These are phyloP conservation scores for Operophtera brumata DNA, from an alignment of 2,888 invertebrate species.

Conservation along the genomic window DNA sequence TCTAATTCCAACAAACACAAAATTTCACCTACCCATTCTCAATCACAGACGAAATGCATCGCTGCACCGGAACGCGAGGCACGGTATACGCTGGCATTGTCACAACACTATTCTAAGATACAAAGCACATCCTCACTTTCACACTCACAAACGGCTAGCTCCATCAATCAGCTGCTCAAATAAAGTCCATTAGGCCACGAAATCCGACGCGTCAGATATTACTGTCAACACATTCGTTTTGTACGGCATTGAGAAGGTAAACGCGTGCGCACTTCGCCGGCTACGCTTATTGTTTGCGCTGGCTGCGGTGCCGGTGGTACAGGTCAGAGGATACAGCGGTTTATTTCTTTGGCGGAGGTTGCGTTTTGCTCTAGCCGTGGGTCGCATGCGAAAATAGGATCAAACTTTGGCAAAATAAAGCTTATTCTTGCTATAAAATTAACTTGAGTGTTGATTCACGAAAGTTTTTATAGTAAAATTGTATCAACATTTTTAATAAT, in stretches of 20 bases:
- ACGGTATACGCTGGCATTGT: conserved; percentile 24
- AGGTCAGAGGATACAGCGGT: conserved; percentile 18
- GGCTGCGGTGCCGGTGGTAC: conserved; percentile 20
- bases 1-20: too few relatives aligned
- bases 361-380: neutral
- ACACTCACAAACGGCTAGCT: neutral
- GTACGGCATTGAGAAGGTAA: conserved; percentile 26
- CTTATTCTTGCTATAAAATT: too few relatives aligned
- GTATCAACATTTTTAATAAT: too few relatives aligned
- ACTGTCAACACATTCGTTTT: conserved; percentile 41
- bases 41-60: conserved; percentile 17
- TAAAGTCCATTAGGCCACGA: conserved; percentile 1
- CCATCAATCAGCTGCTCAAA: conserved; percentile 14
- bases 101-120: conserved; percentile 5
- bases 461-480: too few relatives aligned
- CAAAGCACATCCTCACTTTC: conserved; percentile 14
- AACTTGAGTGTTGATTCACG: too few relatives aligned
- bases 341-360: conserved; percentile 2
- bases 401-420: too few relatives aligned
- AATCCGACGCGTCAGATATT: conserved; percentile 16
- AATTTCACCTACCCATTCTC: conserved; percentile 18
- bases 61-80: conserved; percentile 20
- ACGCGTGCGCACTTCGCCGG: conserved; percentile 39
- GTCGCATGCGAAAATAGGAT: too few relatives aligned
- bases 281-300: conserved; percentile 37